These are phyloP conservation scores for Enteromius mattozi DNA, from an alignment of 2,797 vertebrate species.

Conservation along the genomic window DNA sequence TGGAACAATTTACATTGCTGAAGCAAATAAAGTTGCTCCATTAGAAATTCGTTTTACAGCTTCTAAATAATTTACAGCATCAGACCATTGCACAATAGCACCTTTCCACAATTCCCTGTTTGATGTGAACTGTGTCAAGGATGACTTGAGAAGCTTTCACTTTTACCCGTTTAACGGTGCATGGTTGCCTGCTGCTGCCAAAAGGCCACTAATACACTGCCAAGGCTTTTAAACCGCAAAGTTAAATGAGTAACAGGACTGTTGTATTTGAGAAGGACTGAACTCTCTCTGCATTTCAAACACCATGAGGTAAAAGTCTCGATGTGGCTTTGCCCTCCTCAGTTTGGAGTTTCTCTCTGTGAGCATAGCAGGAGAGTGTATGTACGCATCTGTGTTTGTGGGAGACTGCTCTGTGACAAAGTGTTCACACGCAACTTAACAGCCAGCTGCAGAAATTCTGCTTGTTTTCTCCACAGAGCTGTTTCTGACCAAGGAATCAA, in stretches of 20 bases:
- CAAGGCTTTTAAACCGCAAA: slow-evolving; percentile 32
- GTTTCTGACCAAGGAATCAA: slow-evolving; percentile 33
- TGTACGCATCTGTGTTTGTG: slow-evolving; percentile 29
- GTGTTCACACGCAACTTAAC: slow-evolving; percentile 51
- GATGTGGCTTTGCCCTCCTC: slow-evolving; percentile 23
- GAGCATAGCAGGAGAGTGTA: slow-evolving; percentile 27
- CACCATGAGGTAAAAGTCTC: slow-evolving; percentile 28
- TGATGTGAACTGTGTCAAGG: slow-evolving; percentile 2
- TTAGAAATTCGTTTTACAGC: slow-evolving; percentile 19
- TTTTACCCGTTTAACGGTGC: slow-evolving; percentile 21
- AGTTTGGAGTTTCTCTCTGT: slow-evolving; percentile 21
- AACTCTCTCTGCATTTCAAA: slow-evolving; percentile 20
- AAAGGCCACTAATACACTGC: slow-evolving; percentile 18
- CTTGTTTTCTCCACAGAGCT: slow-evolving; percentile 45
- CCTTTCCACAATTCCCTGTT: slow-evolving; percentile 10
- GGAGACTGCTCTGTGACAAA: slow-evolving; percentile 45
- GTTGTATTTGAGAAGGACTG: slow-evolving; percentile 25
- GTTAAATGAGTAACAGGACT: slow-evolving; percentile 30
- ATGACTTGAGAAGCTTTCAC: background rate
- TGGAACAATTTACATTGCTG: background rate
- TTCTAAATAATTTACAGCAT: background rate
- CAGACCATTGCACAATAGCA: slow-evolving; percentile 32
- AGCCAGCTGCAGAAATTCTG: slow-evolving; percentile 45
- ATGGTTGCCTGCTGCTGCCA: slow-evolving; percentile 9
- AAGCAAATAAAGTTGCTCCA: slow-evolving; percentile 2